Evolutionary conservation across 2,113 vertebrate genomes (phyloP), one percentile per base, ranked within the genome.

Genomic region (Hippopotamus amphibius): DNA sequence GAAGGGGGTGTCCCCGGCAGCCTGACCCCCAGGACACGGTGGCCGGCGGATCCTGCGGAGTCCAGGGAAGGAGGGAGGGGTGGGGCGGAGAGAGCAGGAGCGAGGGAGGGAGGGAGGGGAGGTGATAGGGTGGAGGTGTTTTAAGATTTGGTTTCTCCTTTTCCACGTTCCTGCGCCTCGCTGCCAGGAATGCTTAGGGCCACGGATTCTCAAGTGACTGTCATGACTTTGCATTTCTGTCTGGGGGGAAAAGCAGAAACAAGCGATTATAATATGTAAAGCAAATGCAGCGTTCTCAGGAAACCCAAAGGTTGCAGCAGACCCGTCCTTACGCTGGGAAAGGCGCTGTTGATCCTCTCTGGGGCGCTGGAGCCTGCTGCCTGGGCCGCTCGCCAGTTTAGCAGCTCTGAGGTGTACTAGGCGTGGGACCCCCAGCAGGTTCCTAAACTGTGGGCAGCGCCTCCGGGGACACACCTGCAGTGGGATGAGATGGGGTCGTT

Each of bases 281-380:
- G 26, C 28, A 10, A 55, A 33, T 2, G 50, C 28, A 3, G 48
- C 0, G 1, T 6, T 57, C 79, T 61, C 26, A 8, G 0, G 57
- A 61, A 53, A 53, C 26, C 57, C 57, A 9, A 3, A 5, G 4
- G 17, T 22, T 10, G 66, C 88, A 33, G 59, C 0, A n/a, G 26
- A 24, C n/a, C 55, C 17, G 3, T 1, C 16, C 8, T 19, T 14
- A 12, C 0, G 0, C 53, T 2, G 61, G 30, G 59, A 59, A 16
- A 41, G 15, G 46, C 26, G 1, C 21, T 57, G 55, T 21, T 24
- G 7, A 15, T 1, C 24, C 24, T 7, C 0, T 24, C 22, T 17
- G 28, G 72, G 10, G 43, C 5, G 8, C n/a, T 3, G n/a, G 57
- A 43, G 30, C 28, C 55, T 37, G 53, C 15, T 21, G 88, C 53